Evolutionary conservation across 2,888 invertebrate species (phyloP).

Genomic region (Corythucha ciliata): DNA sequence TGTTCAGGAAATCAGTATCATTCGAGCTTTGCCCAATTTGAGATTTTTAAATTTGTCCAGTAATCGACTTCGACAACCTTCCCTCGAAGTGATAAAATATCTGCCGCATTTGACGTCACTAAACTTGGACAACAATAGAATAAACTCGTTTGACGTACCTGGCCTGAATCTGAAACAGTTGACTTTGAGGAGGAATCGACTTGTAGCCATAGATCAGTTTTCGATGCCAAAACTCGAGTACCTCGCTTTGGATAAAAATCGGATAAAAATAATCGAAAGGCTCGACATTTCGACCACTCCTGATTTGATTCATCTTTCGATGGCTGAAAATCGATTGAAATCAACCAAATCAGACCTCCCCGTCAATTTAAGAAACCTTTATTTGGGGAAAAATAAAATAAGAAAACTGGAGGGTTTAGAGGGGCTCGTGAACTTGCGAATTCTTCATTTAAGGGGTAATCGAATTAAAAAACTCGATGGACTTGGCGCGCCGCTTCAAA

Average conservation of each 20-base stretch:
- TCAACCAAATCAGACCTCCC: conserved; percentile 11
- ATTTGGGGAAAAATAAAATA: conserved; percentile 36
- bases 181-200: conserved; percentile 5
- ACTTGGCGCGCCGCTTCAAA: conserved; percentile 13
- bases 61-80: conserved; percentile 13
- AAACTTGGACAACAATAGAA: conserved; percentile 16
- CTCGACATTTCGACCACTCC: not conserved
- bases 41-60: conserved; percentile 11
- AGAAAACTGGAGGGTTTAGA: conserved; percentile 22
- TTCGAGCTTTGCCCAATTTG: not conserved
- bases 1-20: conserved; percentile 10
- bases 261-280: not conserved
- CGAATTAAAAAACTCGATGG: conserved; percentile 21
- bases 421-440: conserved; percentile 15
- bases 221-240: conserved; percentile 8
- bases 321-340: conserved; percentile 5
- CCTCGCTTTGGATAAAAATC: conserved; percentile 3
- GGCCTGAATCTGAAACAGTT: conserved; percentile 7
- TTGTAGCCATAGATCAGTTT: conserved; percentile 20
- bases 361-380: conserved; percentile 2
- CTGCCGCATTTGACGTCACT: conserved; percentile 12
- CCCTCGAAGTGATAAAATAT: conserved; percentile 3
- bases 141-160: conserved; percentile 6
- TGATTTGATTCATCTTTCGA: conserved; percentile 2
- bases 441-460: conserved; percentile 18